phyloP scores from a whole-genome alignment of 2,797 vertebrate species.

The Xerus rutilus region DNA sequence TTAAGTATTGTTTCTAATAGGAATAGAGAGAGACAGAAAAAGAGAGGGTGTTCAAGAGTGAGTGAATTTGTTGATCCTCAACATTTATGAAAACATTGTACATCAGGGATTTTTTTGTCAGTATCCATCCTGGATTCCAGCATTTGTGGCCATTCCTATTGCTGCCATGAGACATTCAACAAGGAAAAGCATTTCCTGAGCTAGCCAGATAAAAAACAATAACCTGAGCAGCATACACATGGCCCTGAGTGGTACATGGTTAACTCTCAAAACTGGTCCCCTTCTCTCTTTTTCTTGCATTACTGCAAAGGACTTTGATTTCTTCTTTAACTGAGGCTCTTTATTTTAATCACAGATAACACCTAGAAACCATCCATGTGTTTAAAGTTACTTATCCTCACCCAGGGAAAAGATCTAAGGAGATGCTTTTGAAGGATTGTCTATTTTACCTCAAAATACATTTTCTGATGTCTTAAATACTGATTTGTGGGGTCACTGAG shows the following conservation, averaged over 20 bases:
- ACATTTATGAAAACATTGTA: not conserved
- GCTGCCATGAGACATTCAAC: not conserved
- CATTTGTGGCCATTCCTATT: not conserved
- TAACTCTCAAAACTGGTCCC: not conserved
- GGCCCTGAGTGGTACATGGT: not conserved
- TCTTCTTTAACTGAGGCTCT: not conserved
- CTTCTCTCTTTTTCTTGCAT: not conserved
- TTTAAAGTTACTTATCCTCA: not conserved
- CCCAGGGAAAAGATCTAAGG: not conserved
- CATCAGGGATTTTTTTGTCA: not conserved
- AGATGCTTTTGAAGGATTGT: not conserved
- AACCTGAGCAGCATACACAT: too few species aligned
- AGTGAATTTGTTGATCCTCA: not conserved
- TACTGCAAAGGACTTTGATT: not conserved
- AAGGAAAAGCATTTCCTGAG: not conserved
- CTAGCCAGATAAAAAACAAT: not conserved
- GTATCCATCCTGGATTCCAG: not conserved
- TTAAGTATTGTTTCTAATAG: too few species aligned
- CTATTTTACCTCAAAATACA: not conserved
- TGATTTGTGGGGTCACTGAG: not conserved
- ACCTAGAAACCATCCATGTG: not conserved
- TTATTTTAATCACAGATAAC: not conserved
- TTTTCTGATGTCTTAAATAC: constrained; percentile 33
- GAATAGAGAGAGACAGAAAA: too few species aligned
- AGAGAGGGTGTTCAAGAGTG: too few species aligned